A percentile compares a stretch with the other conserved stretches of the same genome.
Evolutionary conservation across 2,888 invertebrate species (phyloP).

Genomic region (Stenodera caucasica): DNA sequence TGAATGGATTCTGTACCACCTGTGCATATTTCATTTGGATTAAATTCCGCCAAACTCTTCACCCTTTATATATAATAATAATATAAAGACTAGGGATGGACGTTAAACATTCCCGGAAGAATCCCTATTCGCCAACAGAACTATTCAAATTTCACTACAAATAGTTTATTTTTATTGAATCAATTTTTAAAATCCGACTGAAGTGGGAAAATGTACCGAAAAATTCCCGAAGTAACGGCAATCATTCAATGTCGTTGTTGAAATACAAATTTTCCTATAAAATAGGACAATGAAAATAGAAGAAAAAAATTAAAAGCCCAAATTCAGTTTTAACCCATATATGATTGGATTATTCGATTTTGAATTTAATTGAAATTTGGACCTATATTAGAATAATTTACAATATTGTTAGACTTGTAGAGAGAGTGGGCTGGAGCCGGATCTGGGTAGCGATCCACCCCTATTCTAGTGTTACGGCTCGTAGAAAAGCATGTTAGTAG

Average conservation of each 20-base stretch:
- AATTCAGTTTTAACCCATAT: no score
- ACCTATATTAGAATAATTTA: background rate
- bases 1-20: constrained; percentile 4
- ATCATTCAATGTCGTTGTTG: constrained; percentile 47
- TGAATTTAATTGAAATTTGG: background rate
- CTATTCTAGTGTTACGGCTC: constrained; percentile 12
- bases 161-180: no score
- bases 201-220: constrained; percentile 48
- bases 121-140: background rate
- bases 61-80: background rate
- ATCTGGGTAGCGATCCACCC: constrained; percentile 4
- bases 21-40: constrained; percentile 4
- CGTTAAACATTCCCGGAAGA: background rate
- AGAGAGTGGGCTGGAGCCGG: background rate
- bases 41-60: constrained; percentile 4
- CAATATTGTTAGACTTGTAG: background rate
- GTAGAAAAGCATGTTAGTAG: constrained; percentile 2
- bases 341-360: no score
- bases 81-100: background rate
- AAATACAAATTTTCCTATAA: constrained; percentile 3
- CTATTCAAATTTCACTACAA: no score
- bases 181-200: constrained; percentile 37
- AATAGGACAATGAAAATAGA: no score
- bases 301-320: no score
- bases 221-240: constrained; percentile 47